Conservation (phyloP, 2,113 vertebrate species). For the Aphelocoma coerulescens region DNA sequence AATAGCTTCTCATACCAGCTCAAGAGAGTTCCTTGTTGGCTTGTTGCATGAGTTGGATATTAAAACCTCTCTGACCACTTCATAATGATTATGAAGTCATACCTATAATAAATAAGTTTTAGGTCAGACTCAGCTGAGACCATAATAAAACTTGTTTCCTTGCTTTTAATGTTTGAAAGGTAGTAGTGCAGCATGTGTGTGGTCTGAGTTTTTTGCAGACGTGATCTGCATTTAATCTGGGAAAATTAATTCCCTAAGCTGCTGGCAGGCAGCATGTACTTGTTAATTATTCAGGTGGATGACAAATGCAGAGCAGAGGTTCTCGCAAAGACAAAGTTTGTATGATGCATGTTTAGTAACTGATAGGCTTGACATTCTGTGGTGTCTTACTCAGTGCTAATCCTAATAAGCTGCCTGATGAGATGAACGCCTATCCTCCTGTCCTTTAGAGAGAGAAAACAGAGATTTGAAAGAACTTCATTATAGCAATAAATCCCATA, state of each 20-base stretch:
- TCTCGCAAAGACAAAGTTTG: conserved; percentile 83
- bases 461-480: conserved; percentile 77
- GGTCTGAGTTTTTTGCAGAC: conserved; percentile 73
- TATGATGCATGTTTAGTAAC: conserved; percentile 82
- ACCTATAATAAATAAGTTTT: conserved; percentile 30
- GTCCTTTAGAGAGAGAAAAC: conserved; percentile 72
- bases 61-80: background rate
- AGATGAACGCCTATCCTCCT: conserved; percentile 74
- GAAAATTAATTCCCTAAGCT: conserved; percentile 81
- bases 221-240: conserved; percentile 78
- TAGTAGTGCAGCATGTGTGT: conserved; percentile 66
- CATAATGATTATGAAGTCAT: background rate
- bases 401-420: conserved; percentile 81
- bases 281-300: conserved; percentile 88
- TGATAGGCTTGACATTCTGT: conserved; percentile 80
- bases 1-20: background rate
- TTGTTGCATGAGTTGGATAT: background rate
- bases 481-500: conserved; percentile 76
- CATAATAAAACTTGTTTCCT: conserved; percentile 25
- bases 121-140: background rate
- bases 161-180: conserved; percentile 58
- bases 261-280: conserved; percentile 85
- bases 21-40: background rate
- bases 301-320: conserved; percentile 86
- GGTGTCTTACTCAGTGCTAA: conserved; percentile 81